phyloP scores from a whole-genome alignment of 2,888 invertebrate species.

The Eupsilia transversa region DNA sequence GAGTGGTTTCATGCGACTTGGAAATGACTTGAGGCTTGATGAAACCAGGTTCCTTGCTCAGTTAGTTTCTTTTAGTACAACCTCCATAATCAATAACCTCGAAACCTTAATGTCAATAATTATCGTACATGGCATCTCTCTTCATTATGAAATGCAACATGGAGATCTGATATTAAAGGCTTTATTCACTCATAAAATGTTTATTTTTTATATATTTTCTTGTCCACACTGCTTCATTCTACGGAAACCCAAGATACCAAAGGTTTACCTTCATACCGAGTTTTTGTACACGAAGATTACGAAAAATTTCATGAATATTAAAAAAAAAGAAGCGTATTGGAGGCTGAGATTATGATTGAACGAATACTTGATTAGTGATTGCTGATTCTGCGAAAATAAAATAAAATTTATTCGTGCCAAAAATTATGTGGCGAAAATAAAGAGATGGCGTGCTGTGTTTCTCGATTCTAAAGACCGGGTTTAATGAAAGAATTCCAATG shows the following conservation, averaged over 20 bases:
- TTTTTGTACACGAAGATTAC: constrained; percentile 62
- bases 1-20: neutral
- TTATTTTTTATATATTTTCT: neutral
- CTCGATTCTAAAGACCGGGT: constrained; percentile 57
- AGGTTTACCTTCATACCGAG: constrained; percentile 58
- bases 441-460: constrained; percentile 29
- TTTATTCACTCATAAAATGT: neutral
- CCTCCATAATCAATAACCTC: neutral
- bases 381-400: constrained; percentile 66
- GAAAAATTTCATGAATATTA: constrained; percentile 68
- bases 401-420: constrained; percentile 61
- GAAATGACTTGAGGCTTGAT: neutral
- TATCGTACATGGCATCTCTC: neutral
- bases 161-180: too few species aligned
- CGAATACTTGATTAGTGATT: constrained; percentile 74
- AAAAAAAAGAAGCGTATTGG: constrained; percentile 64
- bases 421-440: constrained; percentile 59
- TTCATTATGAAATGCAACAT: neutral
- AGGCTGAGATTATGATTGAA: constrained; percentile 68
- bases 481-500: constrained; percentile 53
- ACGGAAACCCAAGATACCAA: constrained; percentile 44
- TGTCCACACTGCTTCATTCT: constrained; percentile 38
- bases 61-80: neutral
- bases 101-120: neutral
- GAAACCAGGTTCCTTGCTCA: neutral